Percentiles rank a stretch among this genome's conserved stretches.
phyloP scores from a whole-genome alignment of 1,140 invertebrate genomes.

The Linepithema humile region DNA sequence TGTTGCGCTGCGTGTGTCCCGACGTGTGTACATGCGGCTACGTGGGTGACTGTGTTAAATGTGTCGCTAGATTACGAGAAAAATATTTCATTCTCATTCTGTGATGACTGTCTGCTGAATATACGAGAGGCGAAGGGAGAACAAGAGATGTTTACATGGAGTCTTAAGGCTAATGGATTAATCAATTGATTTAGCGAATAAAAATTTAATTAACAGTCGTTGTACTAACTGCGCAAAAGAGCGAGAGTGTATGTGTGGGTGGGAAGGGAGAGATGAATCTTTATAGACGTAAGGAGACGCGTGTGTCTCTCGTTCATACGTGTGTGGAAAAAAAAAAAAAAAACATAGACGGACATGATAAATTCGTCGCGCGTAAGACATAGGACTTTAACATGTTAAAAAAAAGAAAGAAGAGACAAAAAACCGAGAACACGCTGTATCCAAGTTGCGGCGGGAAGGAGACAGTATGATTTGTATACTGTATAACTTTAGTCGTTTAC shows the following conservation, averaged over 20 bases:
- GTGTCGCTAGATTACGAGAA: slow-evolving; percentile 74
- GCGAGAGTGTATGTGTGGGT: too few relatives aligned
- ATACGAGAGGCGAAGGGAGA: slow-evolving; percentile 62
- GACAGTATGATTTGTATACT: slow-evolving; percentile 77
- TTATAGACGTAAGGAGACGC: slow-evolving; percentile 27
- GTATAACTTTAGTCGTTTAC: slow-evolving; percentile 76
- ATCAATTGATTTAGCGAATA: slow-evolving; percentile 74
- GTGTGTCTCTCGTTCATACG: slow-evolving; percentile 30
- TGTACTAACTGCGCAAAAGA: slow-evolving; percentile 69
- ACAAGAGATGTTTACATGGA: slow-evolving; percentile 73
- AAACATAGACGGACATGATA: slow-evolving; percentile 17
- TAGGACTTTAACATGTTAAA: slow-evolving; percentile 48
- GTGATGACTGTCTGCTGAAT: slow-evolving; percentile 81
- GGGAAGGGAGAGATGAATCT: slow-evolving; percentile 23
- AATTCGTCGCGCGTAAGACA: slow-evolving; percentile 11
- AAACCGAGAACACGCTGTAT: slow-evolving; percentile 60
- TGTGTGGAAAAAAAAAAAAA: slow-evolving; percentile 15
- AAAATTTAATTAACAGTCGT: slow-evolving; percentile 72
- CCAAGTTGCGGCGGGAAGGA: slow-evolving; percentile 55
- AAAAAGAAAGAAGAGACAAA: slow-evolving; percentile 43
- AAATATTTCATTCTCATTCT: slow-evolving; percentile 82
- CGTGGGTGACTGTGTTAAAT: slow-evolving; percentile 58
- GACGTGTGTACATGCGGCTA: not conserved
- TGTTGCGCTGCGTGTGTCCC: slow-evolving; percentile 45
- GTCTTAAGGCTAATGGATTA: slow-evolving; percentile 72